Percentiles rank a stretch among this genome's conserved stretches.
Conservation (phyloP, 2,113 vertebrate genomes). For the Dendropsophus ebraccatus region DNA sequence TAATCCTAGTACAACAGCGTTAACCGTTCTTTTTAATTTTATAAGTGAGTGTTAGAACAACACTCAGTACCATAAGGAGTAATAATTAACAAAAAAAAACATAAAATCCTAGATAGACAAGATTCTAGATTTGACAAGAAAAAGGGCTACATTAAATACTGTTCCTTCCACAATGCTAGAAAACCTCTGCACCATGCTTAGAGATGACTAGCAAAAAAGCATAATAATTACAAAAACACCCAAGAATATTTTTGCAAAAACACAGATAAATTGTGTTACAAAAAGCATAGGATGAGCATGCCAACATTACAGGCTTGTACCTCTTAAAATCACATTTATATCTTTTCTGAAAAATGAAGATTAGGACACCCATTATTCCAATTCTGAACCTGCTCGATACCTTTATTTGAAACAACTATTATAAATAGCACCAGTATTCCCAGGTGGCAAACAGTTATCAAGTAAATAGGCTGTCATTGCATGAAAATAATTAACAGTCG, state of each 20-base stretch:
- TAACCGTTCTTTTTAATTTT: too few species aligned
- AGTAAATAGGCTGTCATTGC: slow-evolving; percentile 48
- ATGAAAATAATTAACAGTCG: slow-evolving; percentile 47
- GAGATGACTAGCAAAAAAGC: background rate
- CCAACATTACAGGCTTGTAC: slow-evolving; percentile 23
- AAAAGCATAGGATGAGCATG: background rate
- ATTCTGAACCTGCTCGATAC: slow-evolving; percentile 42
- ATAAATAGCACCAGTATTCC: slow-evolving; percentile 36
- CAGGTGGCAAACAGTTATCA: slow-evolving; percentile 47
- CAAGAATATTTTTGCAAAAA: slow-evolving; percentile 8
- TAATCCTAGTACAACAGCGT: too few species aligned
- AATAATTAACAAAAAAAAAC: too few species aligned
- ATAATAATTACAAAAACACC: background rate
- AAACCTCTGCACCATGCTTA: background rate
- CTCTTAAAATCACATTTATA: slow-evolving; percentile 25
- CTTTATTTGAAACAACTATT: slow-evolving; percentile 36
- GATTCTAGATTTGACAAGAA: background rate
- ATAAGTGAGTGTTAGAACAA: too few species aligned
- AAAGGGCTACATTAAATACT: background rate
- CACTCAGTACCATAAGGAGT: too few species aligned
- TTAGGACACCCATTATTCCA: slow-evolving; percentile 44
- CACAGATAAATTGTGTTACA: background rate
- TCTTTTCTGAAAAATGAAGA: slow-evolving; percentile 29
- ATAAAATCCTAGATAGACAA: background rate
- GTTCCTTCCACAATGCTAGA: background rate